Evolutionary conservation across 2,888 invertebrate genomes (phyloP).

Genomic region (Tryphoninae sp.): DNA sequence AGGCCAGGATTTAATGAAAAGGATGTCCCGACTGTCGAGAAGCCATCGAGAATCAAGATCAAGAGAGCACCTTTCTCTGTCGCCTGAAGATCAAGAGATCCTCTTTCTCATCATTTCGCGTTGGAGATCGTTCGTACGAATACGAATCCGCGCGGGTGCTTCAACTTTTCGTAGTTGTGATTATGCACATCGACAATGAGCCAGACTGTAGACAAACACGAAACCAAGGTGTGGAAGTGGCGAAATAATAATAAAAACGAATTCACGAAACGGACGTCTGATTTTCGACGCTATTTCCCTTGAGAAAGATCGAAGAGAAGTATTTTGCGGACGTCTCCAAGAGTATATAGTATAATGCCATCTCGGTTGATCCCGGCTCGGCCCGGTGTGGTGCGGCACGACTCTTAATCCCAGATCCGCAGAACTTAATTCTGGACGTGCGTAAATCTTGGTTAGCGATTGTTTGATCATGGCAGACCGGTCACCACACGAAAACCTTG

Average conservation of each 20-base stretch:
- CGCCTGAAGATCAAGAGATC: slow-evolving; percentile 70
- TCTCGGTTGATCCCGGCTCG: slow-evolving; percentile 11
- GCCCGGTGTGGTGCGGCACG: slow-evolving; percentile 54
- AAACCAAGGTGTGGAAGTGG: not conserved
- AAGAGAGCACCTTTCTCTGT: slow-evolving; percentile 60
- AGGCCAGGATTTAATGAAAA: slow-evolving; percentile 74
- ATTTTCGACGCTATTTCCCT: slow-evolving; percentile 44
- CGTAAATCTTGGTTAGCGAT: slow-evolving; percentile 80
- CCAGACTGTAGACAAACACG: slow-evolving; percentile 54
- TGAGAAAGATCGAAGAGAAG: slow-evolving; percentile 18
- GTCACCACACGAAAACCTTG: slow-evolving; percentile 56
- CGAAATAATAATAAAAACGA: slow-evolving; percentile 19
- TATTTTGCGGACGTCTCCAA: slow-evolving; percentile 20
- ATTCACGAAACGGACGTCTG: slow-evolving; percentile 15
- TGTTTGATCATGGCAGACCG: slow-evolving; percentile 77
- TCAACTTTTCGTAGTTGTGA: slow-evolving; percentile 36
- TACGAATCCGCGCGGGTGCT: not conserved
- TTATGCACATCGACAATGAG: slow-evolving; percentile 35
- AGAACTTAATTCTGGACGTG: slow-evolving; percentile 77
- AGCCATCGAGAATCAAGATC: slow-evolving; percentile 67
- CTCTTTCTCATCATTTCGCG: slow-evolving; percentile 14
- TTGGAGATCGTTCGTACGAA: slow-evolving; percentile 10
- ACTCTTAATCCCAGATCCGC: slow-evolving; percentile 74
- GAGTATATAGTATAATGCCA: slow-evolving; percentile 18
- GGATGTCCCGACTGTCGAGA: slow-evolving; percentile 64